Conservation (phyloP, 2,113 vertebrate genomes). For the Oreochromis niloticus region DNA sequence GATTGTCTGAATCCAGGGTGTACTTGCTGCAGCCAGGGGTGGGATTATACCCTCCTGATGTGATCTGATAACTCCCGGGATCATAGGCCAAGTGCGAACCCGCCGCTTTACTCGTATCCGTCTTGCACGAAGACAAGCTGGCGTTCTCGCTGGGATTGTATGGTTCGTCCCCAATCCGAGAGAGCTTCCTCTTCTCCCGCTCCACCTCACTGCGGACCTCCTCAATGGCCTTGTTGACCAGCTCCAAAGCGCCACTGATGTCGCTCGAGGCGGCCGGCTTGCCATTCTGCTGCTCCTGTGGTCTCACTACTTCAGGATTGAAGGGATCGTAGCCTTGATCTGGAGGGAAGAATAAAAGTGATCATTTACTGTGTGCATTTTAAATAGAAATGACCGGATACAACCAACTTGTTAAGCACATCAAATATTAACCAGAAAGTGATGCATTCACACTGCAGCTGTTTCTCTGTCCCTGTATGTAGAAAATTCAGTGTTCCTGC, state of each 20-base stretch:
- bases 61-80: constrained; percentile 77
- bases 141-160: constrained; percentile 49
- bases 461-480: neutral
- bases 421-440: neutral
- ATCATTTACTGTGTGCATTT: neutral
- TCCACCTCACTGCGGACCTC: constrained; percentile 88
- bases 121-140: neutral
- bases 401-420: neutral
- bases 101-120: constrained; percentile 1
- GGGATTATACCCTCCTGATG: constrained; percentile 81
- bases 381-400: neutral
- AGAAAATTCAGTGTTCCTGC: neutral
- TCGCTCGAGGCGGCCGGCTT: constrained; percentile 63
- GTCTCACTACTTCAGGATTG: constrained; percentile 84
- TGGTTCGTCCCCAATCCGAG: constrained; percentile 78
- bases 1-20: constrained; percentile 73
- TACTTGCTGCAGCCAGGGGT: constrained; percentile 87
- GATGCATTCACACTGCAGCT: neutral
- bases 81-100: constrained; percentile 59
- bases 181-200: constrained; percentile 84
- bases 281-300: constrained; percentile 66
- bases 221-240: constrained; percentile 93
- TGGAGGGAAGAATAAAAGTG: constrained; percentile 24
- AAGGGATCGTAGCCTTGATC: constrained; percentile 91
- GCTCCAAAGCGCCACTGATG: constrained; percentile 75